phyloP scores from a whole-genome alignment of 2,888 invertebrate genomes.

The Tipula lateralis region DNA sequence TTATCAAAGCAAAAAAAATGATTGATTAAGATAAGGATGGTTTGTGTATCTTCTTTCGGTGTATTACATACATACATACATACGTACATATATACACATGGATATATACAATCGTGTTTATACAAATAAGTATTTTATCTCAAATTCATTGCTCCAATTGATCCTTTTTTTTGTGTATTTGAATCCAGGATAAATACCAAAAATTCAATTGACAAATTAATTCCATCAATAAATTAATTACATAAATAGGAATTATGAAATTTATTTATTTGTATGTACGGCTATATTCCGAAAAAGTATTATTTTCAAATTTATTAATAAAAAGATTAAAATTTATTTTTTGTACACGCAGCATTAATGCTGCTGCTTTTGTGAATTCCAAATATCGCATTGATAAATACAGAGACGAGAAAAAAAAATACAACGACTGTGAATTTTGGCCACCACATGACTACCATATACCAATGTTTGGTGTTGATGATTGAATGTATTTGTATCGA shows the following conservation, averaged over 20 bases:
- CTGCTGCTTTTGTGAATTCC: background rate
- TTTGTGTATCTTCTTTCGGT: background rate
- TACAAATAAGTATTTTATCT: background rate
- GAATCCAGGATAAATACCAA: background rate
- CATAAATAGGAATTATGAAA: background rate
- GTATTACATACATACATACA: background rate
- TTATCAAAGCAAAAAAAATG: background rate
- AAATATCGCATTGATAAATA: background rate
- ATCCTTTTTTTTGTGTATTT: background rate
- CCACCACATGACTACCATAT: no score
- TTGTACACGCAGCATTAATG: background rate
- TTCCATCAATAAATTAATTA: background rate
- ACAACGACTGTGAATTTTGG: no score
- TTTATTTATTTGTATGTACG: background rate
- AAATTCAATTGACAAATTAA: constrained; percentile 1
- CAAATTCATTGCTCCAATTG: background rate
- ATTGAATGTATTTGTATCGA: no score
- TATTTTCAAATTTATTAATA: constrained; percentile 4
- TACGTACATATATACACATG: background rate
- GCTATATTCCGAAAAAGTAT: background rate
- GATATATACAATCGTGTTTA: no score
- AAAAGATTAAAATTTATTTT: background rate
- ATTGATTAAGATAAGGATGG: background rate
- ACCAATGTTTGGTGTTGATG: no score
- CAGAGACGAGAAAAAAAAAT: background rate